Conservation (phyloP, 2,888 invertebrate genomes). For the Melitaea athalia region DNA sequence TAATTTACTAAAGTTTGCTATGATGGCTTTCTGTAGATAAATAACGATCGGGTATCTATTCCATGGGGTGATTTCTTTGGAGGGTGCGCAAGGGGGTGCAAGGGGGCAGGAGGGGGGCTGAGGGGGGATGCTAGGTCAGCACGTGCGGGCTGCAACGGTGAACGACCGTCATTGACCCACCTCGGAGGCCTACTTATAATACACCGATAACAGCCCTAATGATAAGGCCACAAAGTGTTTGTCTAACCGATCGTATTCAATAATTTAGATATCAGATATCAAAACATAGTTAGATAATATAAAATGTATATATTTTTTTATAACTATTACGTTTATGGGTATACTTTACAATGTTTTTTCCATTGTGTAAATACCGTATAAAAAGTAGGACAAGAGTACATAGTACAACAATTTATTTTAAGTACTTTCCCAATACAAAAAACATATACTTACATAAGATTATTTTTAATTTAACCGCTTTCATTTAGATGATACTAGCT, state of each 20-base stretch:
- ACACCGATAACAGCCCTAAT: conserved; percentile 71
- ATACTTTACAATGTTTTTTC: neutral
- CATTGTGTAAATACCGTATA: no score
- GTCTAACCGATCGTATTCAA: conserved; percentile 27
- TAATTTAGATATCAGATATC: conserved; percentile 26
- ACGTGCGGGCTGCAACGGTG: conserved; percentile 77
- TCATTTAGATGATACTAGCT: no score
- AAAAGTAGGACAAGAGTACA: no score
- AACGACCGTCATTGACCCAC: conserved; percentile 82
- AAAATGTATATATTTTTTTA: no score
- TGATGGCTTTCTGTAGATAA: conserved; percentile 15
- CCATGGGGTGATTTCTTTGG: conserved; percentile 31
- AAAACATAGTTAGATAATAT: conserved; percentile 4
- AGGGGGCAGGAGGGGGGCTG: conserved; percentile 32
- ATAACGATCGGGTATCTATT: conserved; percentile 26
- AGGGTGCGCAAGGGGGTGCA: conserved; percentile 40
- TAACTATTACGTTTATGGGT: neutral
- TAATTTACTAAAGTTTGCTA: neutral
- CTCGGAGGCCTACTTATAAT: conserved; percentile 70
- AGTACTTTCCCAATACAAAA: no score
- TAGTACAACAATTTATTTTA: no score
- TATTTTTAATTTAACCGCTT: no score
- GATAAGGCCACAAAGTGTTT: conserved; percentile 50
- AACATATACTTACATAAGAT: no score
- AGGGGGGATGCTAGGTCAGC: conserved; percentile 64